phyloP scores from a whole-genome alignment of 1,140 invertebrate genomes.

The Lanistes nyassanus region DNA sequence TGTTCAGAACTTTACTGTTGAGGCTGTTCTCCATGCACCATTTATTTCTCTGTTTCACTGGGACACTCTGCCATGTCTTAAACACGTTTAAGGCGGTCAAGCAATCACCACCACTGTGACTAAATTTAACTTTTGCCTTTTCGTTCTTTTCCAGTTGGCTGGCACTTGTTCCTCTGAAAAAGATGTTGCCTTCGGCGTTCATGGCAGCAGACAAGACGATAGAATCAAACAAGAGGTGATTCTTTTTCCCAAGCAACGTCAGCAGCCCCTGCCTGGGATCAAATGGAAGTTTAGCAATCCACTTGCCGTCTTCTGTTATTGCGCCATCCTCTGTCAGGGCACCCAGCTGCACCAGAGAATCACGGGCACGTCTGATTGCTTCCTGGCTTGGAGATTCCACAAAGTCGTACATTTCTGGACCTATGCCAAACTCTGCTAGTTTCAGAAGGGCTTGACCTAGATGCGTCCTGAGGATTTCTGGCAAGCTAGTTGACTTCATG shows the following conservation, averaged over 20 bases:
- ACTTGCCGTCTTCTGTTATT: constrained; percentile 55
- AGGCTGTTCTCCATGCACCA: constrained; percentile 57
- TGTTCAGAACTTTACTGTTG: constrained; percentile 51
- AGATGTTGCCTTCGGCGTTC: constrained; percentile 40
- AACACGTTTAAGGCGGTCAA: constrained; percentile 92
- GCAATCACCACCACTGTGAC: constrained; percentile 87
- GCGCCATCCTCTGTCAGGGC: constrained; percentile 44
- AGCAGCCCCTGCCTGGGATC: constrained; percentile 51
- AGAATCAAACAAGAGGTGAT: constrained; percentile 73
- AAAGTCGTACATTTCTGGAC: constrained; percentile 55
- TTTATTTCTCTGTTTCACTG: constrained; percentile 44
- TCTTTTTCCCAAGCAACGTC: constrained; percentile 40
- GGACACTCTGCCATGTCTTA: constrained; percentile 64
- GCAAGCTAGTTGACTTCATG: constrained; percentile 43
- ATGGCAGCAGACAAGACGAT: constrained; percentile 48
- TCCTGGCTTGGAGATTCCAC: constrained; percentile 49
- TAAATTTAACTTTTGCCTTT: constrained; percentile 75
- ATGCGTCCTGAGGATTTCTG: constrained; percentile 58
- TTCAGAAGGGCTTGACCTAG: constrained; percentile 55
- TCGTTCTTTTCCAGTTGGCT: constrained; percentile 75
- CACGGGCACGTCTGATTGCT: constrained; percentile 45
- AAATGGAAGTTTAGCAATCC: constrained; percentile 58
- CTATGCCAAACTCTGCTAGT: constrained; percentile 50
- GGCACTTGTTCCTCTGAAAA: constrained; percentile 58
- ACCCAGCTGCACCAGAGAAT: constrained; percentile 45